Percentiles rank a stretch among this genome's conserved stretches.
These are phyloP conservation scores for Piprites chloris DNA, from an alignment of 2,113 vertebrate species.

Conservation along the genomic window DNA sequence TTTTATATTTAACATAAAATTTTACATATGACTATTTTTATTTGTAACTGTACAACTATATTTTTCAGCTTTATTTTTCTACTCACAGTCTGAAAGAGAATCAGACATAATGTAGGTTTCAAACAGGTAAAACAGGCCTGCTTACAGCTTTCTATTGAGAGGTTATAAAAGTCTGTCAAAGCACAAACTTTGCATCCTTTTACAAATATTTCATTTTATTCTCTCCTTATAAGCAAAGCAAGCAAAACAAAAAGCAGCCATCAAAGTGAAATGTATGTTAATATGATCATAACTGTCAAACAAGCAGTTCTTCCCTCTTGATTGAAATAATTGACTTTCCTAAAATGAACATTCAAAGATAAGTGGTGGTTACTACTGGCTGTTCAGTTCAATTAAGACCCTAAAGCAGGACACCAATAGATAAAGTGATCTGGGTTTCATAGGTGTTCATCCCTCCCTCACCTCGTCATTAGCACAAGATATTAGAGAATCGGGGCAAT, in stretches of 20 bases:
- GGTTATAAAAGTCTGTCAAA: background rate
- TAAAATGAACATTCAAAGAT: slow-evolving; percentile 24
- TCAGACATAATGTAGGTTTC: background rate
- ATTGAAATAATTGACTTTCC: slow-evolving; percentile 62
- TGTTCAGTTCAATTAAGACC: slow-evolving; percentile 6
- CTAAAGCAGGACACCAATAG: background rate
- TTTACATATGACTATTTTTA: background rate
- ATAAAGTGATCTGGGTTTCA: background rate
- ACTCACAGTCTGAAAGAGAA: background rate
- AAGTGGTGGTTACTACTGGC: background rate
- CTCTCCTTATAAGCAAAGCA: background rate
- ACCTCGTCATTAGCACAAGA: background rate
- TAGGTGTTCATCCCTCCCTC: background rate
- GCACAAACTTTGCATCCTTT: background rate
- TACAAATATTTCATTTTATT: background rate
- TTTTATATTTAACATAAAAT: background rate
- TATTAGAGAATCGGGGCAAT: background rate
- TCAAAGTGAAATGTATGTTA: background rate
- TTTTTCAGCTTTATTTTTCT: background rate
- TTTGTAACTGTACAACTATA: background rate
- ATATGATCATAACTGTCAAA: background rate
- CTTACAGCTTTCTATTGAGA: background rate
- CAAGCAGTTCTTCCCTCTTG: slow-evolving; percentile 27
- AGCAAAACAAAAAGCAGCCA: background rate
- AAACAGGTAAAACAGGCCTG: background rate